phyloP scores from a whole-genome alignment of 1,140 invertebrate genomes.

The Semibalanus balanoides region DNA sequence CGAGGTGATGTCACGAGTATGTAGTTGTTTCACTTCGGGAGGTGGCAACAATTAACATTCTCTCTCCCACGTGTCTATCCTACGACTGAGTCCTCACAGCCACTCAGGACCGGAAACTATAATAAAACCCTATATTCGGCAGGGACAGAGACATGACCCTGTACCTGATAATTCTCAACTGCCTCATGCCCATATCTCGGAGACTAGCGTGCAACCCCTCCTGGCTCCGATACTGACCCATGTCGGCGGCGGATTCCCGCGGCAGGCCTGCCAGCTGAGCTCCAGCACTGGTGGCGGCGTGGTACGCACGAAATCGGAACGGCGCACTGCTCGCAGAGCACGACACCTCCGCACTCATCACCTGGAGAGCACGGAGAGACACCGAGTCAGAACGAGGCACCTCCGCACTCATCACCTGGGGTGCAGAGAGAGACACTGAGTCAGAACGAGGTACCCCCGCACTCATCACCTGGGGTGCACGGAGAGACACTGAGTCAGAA shows the following conservation, averaged over 20 bases:
- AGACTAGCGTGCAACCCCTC: too few species aligned
- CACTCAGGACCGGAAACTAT: too few species aligned
- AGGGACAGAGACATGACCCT: too few species aligned
- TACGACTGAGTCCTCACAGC: too few species aligned
- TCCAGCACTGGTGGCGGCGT: background rate
- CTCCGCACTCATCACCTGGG: background rate
- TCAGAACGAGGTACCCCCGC: background rate
- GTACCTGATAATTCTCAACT: too few species aligned
- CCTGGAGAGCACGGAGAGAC: background rate
- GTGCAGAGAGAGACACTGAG: too few species aligned
- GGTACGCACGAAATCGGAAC: background rate
- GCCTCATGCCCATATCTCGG: too few species aligned
- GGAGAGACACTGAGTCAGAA: background rate
- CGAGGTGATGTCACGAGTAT: too few species aligned
- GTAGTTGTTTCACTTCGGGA: too few species aligned
- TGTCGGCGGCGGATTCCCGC: background rate
- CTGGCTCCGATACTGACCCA: background rate
- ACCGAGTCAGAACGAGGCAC: background rate
- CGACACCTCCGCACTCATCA: constrained; percentile 1
- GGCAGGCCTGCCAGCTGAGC: background rate
- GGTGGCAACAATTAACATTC: too few species aligned
- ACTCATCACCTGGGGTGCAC: background rate
- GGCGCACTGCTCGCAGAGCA: background rate
- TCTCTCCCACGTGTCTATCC: too few species aligned
- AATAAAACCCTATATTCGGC: too few species aligned